Evolutionary conservation across 2,113 vertebrate genomes (phyloP), one percentile per base, ranked within the genome.

Genomic region (Hippopotamus amphibius): DNA sequence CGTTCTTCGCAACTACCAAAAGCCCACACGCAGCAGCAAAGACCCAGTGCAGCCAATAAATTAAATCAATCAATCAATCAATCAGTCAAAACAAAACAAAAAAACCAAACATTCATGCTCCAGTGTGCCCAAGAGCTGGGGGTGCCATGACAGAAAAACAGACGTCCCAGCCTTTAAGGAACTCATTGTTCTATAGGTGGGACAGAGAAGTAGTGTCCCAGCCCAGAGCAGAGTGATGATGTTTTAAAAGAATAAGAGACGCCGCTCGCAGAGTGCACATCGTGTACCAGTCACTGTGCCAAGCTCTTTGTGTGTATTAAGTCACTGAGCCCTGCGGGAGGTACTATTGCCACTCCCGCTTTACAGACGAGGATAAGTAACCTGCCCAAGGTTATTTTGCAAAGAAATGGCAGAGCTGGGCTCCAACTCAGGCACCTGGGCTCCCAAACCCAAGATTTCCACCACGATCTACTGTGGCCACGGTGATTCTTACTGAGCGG

Each of bases 221-320:
- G 4, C 19, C 59, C 71, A 68, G 61, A 41, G 59, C 63, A 6
- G 8, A 59, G 92, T 0, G 7, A 59, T 7, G 12, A 15, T 1
- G 46, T 21, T 7, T 37, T 7, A 33, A 68, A 57, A 30, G 5
- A 26, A 17, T 37, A 12, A 15, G 5, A 28, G 10, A 5, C 33
- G 15, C 10, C 0, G 5, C 7, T n/a, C 3, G 1, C 1, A 9
- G 59, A 14, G 2, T 26, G 9, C 46, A 21, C 1, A 3, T 3
- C 7, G 4, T 9, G 21, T 5, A 11, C 48, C 71, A 17, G 28
- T 6, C n/a, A 5, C 41, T 2, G 30, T 7, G 41, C 41, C 37
- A 28, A 30, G 41, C 14, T 57, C 10, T 30, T 63, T 5, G 9
- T 14, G 1, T 2, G 3, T 10, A 13, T 17, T 14, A 43, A 16